phyloP scores from a whole-genome alignment of 2,113 vertebrate genomes.

The Cottus gobio region DNA sequence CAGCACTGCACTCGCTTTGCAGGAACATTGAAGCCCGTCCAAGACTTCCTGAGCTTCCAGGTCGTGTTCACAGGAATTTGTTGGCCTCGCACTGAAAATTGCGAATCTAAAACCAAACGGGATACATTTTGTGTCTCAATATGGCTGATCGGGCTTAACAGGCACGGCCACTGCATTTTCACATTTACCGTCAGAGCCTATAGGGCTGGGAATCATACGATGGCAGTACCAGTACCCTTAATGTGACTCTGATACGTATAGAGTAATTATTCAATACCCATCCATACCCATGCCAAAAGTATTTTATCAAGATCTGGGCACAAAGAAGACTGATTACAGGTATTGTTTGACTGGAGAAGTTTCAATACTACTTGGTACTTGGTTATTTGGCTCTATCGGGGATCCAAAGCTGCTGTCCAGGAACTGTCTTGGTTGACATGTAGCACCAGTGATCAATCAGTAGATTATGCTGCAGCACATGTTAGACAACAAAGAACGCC shows the following conservation, averaged over 20 bases:
- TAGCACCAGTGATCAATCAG: background rate
- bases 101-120: slow-evolving; percentile 1
- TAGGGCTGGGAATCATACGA: too few species aligned
- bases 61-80: background rate
- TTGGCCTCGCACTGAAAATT: background rate
- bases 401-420: too few species aligned
- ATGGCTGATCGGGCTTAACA: background rate
- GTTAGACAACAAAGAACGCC: background rate
- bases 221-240: too few species aligned
- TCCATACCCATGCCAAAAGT: too few species aligned
- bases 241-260: background rate
- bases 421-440: background rate
- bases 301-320: too few species aligned
- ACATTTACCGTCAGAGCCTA: background rate
- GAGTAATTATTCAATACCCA: background rate
- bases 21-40: background rate
- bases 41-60: background rate
- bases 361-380: too few species aligned
- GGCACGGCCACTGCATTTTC: background rate
- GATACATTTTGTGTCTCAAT: background rate
- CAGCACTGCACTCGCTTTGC: background rate
- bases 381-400: too few species aligned
- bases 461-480: background rate
- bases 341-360: background rate
- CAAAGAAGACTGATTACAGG: background rate